A percentile compares a stretch with the other conserved stretches of the same genome.
These are phyloP conservation scores for Fulica atra DNA, from an alignment of 2,113 vertebrate species.

Conservation along the genomic window DNA sequence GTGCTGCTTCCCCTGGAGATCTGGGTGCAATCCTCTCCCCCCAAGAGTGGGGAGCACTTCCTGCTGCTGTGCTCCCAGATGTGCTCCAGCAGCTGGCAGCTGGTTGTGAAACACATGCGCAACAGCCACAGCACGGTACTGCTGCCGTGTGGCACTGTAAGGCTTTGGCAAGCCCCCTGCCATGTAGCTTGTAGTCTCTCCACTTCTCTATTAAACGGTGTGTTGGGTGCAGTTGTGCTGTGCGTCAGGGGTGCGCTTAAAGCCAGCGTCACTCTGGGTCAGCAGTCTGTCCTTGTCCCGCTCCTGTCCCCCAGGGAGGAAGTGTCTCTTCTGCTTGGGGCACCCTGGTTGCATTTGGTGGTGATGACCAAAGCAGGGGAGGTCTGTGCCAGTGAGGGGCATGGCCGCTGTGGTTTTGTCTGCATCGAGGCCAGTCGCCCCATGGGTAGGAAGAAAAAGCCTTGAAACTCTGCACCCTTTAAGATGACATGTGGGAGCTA, in stretches of 20 bases:
- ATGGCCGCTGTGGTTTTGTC: fast-evolving
- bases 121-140: fast-evolving
- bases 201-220: not conserved
- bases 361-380: not conserved
- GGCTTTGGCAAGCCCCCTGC: not conserved
- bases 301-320: not conserved
- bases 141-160: not conserved
- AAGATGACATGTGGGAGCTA: not conserved
- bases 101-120: not conserved
- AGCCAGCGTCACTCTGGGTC: not conserved
- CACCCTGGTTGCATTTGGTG: not conserved
- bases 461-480: not conserved
- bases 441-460: not conserved
- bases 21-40: fast-evolving
- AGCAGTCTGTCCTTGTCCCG: not conserved
- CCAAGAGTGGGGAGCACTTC: not conserved
- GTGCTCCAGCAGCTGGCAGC: not conserved
- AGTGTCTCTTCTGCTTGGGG: not conserved
- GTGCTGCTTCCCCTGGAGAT: not conserved
- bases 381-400: not conserved
- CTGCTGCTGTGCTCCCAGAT: not conserved
- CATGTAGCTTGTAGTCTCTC: not conserved
- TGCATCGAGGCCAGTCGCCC: not conserved
- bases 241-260: fast-evolving
- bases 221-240: not conserved